Conservation (phyloP, 2,888 invertebrate genomes). For the Drosophila limbata region DNA sequence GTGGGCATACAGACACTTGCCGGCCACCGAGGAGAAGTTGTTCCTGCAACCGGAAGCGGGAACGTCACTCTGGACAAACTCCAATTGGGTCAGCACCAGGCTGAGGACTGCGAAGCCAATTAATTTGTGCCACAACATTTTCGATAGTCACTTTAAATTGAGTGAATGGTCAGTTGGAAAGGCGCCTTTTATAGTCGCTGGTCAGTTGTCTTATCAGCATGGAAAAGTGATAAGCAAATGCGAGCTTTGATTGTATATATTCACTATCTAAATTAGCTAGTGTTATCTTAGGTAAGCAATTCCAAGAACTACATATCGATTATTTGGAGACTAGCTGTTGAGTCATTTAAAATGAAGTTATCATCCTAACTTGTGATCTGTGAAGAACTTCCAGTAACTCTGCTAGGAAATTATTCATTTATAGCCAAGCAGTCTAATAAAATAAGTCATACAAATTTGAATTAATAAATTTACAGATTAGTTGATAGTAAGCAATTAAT, state of each 20-base stretch:
- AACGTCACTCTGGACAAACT: not conserved
- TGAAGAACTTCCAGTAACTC: too few relatives aligned
- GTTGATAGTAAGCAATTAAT: not conserved
- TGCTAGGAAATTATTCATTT: too few relatives aligned
- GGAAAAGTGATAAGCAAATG: conserved; percentile 4
- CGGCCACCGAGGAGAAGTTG: conserved; percentile 43
- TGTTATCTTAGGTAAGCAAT: too few relatives aligned
- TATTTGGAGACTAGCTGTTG: too few relatives aligned
- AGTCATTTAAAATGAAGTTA: too few relatives aligned
- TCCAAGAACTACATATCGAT: too few relatives aligned
- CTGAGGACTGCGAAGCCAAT: conserved; percentile 11
- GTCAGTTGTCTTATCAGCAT: not conserved
- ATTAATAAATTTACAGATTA: too few relatives aligned
- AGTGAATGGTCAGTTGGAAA: not conserved
- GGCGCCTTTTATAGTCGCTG: conserved; percentile 7
- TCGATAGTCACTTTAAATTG: not conserved
- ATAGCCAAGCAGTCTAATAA: too few relatives aligned
- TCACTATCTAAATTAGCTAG: too few relatives aligned
- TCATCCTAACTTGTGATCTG: too few relatives aligned
- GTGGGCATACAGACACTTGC: conserved; percentile 43
- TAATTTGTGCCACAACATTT: conserved; percentile 27
- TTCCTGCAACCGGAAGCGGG: conserved; percentile 16
- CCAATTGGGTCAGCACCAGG: conserved; percentile 9
- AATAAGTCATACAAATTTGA: too few relatives aligned
- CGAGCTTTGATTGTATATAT: not conserved